phyloP scores from a whole-genome alignment of 1,140 invertebrate species.

The Himalopsyche phryganea region DNA sequence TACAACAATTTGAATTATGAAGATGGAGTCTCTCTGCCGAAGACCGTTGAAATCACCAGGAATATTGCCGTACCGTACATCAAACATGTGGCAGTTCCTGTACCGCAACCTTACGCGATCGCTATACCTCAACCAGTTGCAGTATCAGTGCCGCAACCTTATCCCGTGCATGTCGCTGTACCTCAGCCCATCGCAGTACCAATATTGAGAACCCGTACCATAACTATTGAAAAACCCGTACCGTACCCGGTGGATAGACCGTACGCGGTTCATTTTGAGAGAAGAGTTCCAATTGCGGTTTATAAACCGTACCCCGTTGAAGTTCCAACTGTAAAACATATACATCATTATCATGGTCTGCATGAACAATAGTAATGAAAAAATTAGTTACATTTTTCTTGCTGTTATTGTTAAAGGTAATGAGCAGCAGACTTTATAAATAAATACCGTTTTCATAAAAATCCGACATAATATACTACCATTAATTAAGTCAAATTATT shows the following conservation, averaged over 20 bases:
- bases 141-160: slow-evolving; percentile 43
- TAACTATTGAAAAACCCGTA: slow-evolving; percentile 47
- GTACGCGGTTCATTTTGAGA: slow-evolving; percentile 48
- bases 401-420: no score
- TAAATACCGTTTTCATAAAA: no score
- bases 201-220: slow-evolving; percentile 42
- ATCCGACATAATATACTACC: no score
- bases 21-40: neutral
- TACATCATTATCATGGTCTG: slow-evolving; percentile 12
- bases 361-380: neutral
- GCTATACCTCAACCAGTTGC: slow-evolving; percentile 46
- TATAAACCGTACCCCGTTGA: slow-evolving; percentile 38
- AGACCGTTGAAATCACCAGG: slow-evolving; percentile 25
- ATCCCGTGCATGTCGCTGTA: slow-evolving; percentile 45
- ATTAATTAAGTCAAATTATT: no score
- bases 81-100: slow-evolving; percentile 42
- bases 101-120: slow-evolving; percentile 42
- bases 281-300: slow-evolving; percentile 45
- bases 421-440: no score
- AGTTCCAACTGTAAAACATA: slow-evolving; percentile 10
- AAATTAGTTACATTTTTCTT: no score
- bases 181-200: slow-evolving; percentile 50
- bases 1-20: neutral
- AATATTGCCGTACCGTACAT: slow-evolving; percentile 19
- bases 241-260: slow-evolving; percentile 47